Evolutionary conservation across 2,888 invertebrate genomes (phyloP).

Genomic region (Sericinus montela): DNA sequence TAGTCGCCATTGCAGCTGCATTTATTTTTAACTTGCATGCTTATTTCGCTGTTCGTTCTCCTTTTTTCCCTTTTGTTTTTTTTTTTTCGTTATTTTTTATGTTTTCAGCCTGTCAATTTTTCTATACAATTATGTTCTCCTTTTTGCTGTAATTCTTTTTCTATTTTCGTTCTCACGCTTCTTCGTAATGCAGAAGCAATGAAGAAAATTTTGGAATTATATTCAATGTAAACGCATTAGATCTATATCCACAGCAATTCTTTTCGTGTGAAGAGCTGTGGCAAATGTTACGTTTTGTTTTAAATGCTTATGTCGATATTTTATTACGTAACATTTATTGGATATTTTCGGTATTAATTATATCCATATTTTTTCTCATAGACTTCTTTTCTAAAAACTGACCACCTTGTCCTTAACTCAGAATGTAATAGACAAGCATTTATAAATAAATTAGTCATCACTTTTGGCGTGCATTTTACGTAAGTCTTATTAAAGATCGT

Average conservation of each 20-base stretch:
- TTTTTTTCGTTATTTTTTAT: conserved; percentile 27
- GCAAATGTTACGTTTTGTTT: conserved; percentile 17
- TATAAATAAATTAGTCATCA: too few species aligned
- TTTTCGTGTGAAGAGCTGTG: conserved; percentile 46
- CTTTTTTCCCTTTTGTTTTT: conserved; percentile 25
- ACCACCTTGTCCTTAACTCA: too few species aligned
- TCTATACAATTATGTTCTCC: conserved; percentile 26
- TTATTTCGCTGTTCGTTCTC: conserved; percentile 28
- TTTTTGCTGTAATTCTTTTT: conserved; percentile 28
- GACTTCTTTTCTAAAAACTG: too few species aligned
- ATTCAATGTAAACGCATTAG: conserved; percentile 3
- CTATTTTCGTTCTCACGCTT: conserved; percentile 39
- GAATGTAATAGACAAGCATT: too few species aligned
- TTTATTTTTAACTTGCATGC: conserved; percentile 40
- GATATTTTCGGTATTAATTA: too few species aligned
- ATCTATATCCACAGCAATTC: conserved; percentile 67
- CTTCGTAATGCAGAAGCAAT: conserved; percentile 74
- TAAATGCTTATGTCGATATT: too few species aligned
- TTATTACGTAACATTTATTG: too few species aligned
- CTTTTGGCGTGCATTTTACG: too few species aligned
- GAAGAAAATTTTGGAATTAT: conserved; percentile 29
- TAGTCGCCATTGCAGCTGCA: conserved; percentile 70
- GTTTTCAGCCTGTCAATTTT: conserved; percentile 33
- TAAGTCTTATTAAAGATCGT: too few species aligned
- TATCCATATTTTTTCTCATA: too few species aligned